Conservation (phyloP, 1,140 invertebrate genomes). For the Orius insidiosus region DNA sequence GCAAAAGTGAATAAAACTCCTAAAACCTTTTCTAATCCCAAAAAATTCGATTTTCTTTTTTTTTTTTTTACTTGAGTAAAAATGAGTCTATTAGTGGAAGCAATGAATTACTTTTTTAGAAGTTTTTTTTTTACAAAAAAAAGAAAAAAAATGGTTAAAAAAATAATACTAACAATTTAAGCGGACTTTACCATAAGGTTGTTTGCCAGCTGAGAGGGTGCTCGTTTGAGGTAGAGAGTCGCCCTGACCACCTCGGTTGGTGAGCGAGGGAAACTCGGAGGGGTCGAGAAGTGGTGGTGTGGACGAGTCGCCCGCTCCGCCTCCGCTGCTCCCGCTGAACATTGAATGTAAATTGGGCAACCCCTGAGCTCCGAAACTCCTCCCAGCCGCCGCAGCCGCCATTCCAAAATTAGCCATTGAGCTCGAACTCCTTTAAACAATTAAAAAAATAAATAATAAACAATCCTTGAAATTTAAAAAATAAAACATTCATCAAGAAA, state of each 20-base stretch:
- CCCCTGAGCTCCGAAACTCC: constrained; percentile 41
- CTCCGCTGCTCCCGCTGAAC: constrained; percentile 38
- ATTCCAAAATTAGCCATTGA: constrained; percentile 42
- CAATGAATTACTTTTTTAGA: too few relatives aligned
- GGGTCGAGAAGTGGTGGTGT: constrained; percentile 70
- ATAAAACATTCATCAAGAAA: neutral
- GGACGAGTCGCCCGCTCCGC: constrained; percentile 44
- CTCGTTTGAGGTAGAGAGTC: constrained; percentile 59
- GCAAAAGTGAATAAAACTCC: constrained; percentile 2
- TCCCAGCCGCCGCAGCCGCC: constrained; percentile 27
- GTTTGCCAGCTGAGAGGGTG: constrained; percentile 59
- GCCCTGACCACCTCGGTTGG: constrained; percentile 53
- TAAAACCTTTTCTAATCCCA: too few relatives aligned
- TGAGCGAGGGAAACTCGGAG: constrained; percentile 81
- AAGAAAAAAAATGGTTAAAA: too few relatives aligned
- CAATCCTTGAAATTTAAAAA: constrained; percentile 2
- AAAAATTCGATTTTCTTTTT: too few relatives aligned
- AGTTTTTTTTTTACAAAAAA: too few relatives aligned
- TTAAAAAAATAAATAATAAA: constrained; percentile 15
- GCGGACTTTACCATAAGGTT: constrained; percentile 55
- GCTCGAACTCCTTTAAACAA: constrained; percentile 34
- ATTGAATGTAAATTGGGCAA: constrained; percentile 56
- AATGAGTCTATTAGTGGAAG: too few relatives aligned
- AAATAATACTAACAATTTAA: too few relatives aligned
- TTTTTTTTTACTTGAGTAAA: too few relatives aligned